Conservation (phyloP, 2,113 vertebrate genomes). For the Genyomyrus donnyi region DNA sequence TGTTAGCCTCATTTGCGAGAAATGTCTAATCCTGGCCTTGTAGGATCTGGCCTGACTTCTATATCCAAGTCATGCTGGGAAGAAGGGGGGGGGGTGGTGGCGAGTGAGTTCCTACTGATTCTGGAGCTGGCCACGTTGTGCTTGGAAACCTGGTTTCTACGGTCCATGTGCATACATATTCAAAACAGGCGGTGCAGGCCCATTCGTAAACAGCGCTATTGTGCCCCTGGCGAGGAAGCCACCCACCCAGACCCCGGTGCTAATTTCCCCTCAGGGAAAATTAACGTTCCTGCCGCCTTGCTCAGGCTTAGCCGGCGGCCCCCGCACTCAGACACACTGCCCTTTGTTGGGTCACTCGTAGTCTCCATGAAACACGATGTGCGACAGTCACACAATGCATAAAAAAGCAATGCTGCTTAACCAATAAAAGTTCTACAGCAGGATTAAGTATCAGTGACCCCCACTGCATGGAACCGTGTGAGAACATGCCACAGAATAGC, state of each 20-base stretch:
- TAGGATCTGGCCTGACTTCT: background rate
- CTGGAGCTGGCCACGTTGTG: background rate
- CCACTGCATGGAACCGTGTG: background rate
- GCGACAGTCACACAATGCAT: background rate
- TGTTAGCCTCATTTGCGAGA: background rate
- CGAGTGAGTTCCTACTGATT: background rate
- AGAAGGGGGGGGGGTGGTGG: constrained; percentile 1
- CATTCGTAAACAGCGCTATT: constrained; percentile 34
- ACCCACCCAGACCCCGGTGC: background rate
- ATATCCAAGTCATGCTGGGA: constrained; percentile 5
- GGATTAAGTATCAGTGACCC: background rate
- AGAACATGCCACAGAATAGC: background rate
- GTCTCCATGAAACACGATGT: background rate
- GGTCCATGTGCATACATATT: constrained; percentile 37
- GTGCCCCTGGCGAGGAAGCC: constrained; percentile 14
- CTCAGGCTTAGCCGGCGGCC: background rate
- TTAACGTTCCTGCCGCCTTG: background rate
- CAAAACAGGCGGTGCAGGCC: constrained; percentile 19
- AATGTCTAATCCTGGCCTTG: background rate
- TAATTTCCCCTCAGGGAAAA: constrained; percentile 5
- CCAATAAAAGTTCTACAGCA: background rate
- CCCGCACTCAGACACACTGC: background rate
- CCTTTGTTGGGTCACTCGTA: background rate
- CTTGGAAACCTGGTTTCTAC: constrained; percentile 17
- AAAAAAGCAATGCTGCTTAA: background rate